These are phyloP conservation scores for Vireo griseus DNA, from an alignment of 2,797 vertebrate species.

Conservation along the genomic window DNA sequence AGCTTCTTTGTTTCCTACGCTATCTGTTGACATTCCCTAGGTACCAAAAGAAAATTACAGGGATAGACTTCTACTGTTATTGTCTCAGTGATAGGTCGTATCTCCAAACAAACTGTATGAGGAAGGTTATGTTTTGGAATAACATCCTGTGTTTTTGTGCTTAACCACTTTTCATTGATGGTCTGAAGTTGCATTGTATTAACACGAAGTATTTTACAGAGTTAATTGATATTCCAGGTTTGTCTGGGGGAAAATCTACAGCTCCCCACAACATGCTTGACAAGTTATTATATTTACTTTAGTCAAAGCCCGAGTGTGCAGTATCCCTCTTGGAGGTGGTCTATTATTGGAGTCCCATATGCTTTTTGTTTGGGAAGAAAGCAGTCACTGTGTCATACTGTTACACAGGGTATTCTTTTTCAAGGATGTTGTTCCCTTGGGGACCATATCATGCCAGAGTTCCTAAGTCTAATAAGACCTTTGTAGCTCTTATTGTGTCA, in stretches of 20 bases:
- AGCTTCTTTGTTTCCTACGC: constrained; percentile 48
- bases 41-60: constrained; percentile 62
- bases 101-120: constrained; percentile 85
- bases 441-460: constrained; percentile 97
- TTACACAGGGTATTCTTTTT: constrained; percentile 99
- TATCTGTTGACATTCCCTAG: constrained; percentile 59
- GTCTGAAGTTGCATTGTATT: constrained; percentile 79
- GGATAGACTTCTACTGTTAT: constrained; percentile 65
- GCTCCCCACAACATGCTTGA: constrained; percentile 88
- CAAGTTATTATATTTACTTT: constrained; percentile 92
- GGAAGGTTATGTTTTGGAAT: constrained; percentile 94
- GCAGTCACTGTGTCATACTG: constrained; percentile 92
- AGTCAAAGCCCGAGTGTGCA: constrained; percentile 85
- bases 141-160: constrained; percentile 92
- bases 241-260: constrained; percentile 90
- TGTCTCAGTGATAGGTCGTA: constrained; percentile 84
- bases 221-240: constrained; percentile 99
- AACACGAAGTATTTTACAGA: constrained; percentile 77
- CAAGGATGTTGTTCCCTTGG: constrained; percentile 95
- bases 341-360: constrained; percentile 83
- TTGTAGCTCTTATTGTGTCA: constrained; percentile 87
- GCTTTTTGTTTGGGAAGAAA: constrained; percentile 96
- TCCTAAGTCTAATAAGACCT: constrained; percentile 88
- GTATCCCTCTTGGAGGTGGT: constrained; percentile 82
- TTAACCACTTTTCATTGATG: constrained; percentile 86